Evolutionary conservation across 1,140 invertebrate species (phyloP).

Genomic region (Eufriesea mexicana): DNA sequence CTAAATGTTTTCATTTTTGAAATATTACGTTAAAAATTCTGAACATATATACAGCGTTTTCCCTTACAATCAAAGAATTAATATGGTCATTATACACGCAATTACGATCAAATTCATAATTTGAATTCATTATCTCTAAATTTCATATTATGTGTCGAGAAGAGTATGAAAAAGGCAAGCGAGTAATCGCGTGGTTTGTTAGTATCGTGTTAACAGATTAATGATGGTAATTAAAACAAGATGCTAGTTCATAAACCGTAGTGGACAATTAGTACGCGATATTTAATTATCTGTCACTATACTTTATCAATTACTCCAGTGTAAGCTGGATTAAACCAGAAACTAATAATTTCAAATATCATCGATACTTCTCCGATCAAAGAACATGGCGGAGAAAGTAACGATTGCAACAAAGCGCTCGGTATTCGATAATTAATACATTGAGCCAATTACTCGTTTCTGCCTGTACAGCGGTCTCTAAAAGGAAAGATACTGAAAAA

Average conservation of each 20-base stretch:
- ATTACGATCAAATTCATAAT: too few species aligned
- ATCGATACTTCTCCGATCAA: not conserved
- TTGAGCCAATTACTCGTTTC: not conserved
- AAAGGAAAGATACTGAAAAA: slow-evolving; percentile 17
- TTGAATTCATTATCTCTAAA: not conserved
- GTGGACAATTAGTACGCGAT: not conserved
- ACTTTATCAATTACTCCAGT: not conserved
- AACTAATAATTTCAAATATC: not conserved
- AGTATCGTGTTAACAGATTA: not conserved
- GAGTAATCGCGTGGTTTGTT: too few species aligned
- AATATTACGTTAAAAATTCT: not conserved
- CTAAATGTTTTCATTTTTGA: too few species aligned
- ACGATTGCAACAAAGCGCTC: not conserved
- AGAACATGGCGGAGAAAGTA: not conserved
- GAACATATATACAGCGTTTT: too few species aligned
- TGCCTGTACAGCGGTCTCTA: not conserved
- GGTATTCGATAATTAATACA: slow-evolving; percentile 17
- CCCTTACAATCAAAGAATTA: too few species aligned
- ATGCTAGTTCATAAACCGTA: not conserved
- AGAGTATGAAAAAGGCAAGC: not conserved
- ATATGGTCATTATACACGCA: too few species aligned
- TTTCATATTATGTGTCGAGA: not conserved
- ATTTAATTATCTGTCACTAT: not conserved
- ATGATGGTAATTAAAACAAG: not conserved
- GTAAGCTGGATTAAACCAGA: not conserved